Conservation (phyloP, 2,113 vertebrate genomes). For the Forbesichthys papilliferus region DNA sequence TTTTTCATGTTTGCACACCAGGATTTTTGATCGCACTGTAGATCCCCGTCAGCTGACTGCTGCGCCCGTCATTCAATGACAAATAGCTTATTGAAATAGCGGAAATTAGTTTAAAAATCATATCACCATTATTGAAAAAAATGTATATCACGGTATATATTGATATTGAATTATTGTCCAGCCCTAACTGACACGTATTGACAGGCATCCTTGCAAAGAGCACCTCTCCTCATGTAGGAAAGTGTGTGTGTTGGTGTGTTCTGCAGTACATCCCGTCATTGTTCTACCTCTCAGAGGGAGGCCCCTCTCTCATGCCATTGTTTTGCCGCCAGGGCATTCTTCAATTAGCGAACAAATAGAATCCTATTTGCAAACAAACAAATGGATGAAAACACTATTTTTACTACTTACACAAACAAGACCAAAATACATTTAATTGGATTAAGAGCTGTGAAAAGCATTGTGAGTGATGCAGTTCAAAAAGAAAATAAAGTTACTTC, state of each 20-base stretch:
- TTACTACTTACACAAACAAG: conserved; percentile 34
- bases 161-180: too few relatives aligned
- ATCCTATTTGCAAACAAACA: background rate
- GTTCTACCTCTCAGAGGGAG: conserved; percentile 53
- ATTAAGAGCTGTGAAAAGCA: background rate
- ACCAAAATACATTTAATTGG: background rate
- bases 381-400: background rate
- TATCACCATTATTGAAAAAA: too few relatives aligned
- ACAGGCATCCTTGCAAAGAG: conserved; percentile 42
- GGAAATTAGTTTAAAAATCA: too few relatives aligned
- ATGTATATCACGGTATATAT: too few relatives aligned
- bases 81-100: too few relatives aligned
- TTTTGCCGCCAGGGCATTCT: conserved; percentile 29
- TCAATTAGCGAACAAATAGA: conserved; percentile 46
- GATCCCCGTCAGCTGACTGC: too few relatives aligned
- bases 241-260: conserved; percentile 3
- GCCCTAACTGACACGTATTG: background rate
- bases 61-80: too few relatives aligned
- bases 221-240: conserved; percentile 21
- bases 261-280: conserved; percentile 71
- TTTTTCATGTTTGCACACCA: too few relatives aligned
- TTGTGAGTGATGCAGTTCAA: background rate
- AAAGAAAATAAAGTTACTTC: too few relatives aligned
- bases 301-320: conserved; percentile 47
- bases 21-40: too few relatives aligned